Evolutionary conservation across 2,797 vertebrate species (phyloP).

Genomic region (Ibycter americanus): DNA sequence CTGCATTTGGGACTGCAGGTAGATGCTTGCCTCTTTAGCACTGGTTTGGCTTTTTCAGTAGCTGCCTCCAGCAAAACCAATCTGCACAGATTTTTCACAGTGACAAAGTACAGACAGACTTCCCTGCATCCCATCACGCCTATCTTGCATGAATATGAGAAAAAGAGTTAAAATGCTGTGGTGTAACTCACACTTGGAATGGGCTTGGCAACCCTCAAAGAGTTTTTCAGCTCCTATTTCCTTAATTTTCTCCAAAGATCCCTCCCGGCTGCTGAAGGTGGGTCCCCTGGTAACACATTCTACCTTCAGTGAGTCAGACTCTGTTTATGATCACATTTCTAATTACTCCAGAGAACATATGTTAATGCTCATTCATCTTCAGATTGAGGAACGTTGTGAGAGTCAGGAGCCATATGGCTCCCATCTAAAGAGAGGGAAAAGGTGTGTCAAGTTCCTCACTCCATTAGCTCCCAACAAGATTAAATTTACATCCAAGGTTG

Average conservation of each 20-base stretch:
- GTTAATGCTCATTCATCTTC: conserved; percentile 20
- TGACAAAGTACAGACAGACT: background rate
- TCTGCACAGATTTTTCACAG: background rate
- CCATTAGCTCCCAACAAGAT: conserved; percentile 36
- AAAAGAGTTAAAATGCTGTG: background rate
- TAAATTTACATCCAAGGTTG: conserved; percentile 5
- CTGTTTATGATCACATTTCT: conserved; percentile 40
- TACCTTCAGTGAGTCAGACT: background rate
- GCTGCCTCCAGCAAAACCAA: background rate
- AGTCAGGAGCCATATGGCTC: conserved; percentile 33
- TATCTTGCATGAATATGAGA: background rate
- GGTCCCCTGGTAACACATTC: background rate
- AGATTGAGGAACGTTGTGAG: background rate
- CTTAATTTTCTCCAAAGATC: background rate
- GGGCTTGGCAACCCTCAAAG: background rate
- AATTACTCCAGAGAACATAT: conserved; percentile 58
- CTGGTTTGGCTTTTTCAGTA: background rate
- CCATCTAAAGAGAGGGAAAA: conserved; percentile 1
- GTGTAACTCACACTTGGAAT: background rate
- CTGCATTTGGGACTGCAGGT: background rate
- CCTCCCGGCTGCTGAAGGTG: background rate
- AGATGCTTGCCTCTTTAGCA: background rate
- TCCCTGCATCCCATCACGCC: background rate
- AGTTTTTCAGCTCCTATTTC: background rate
- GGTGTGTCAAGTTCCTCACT: conserved; percentile 41